These are phyloP conservation scores for Litocranius walleri DNA, from an alignment of 2,113 vertebrate species.

Conservation along the genomic window DNA sequence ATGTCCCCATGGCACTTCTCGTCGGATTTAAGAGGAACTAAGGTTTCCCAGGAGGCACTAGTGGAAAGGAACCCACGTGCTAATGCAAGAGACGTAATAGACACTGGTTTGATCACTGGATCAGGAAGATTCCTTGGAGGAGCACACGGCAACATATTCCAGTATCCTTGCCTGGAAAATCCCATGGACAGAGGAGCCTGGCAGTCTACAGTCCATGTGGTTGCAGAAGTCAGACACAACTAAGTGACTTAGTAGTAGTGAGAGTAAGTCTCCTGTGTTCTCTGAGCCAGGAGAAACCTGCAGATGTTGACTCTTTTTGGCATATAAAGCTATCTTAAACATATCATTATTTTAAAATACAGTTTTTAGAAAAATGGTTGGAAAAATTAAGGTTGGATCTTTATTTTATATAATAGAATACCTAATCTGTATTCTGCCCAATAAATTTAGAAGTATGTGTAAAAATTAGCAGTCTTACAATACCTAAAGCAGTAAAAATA, in stretches of 20 bases:
- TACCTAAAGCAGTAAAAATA: neutral
- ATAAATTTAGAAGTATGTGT: neutral
- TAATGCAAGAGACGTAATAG: neutral
- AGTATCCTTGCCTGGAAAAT: neutral
- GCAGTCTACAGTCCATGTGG: neutral
- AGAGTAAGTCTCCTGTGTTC: neutral
- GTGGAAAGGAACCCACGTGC: neutral
- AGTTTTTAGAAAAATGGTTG: neutral
- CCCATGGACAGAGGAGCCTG: neutral
- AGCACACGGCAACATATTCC: fast-evolving
- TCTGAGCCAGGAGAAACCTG: neutral
- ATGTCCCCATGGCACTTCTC: fast-evolving
- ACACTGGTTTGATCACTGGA: neutral
- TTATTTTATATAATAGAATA: neutral
- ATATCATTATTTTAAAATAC: neutral
- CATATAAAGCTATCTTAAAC: neutral
- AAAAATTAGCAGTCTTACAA: neutral
- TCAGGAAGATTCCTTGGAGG: neutral
- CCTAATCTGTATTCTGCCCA: neutral
- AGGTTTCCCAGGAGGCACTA: neutral
- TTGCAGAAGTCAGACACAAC: neutral
- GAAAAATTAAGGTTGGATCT: neutral
- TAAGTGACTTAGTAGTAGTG: neutral
- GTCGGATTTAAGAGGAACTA: neutral
- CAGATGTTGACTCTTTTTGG: neutral